These are phyloP conservation scores for Dermatemys mawii DNA, from an alignment of 2,113 vertebrate species.

Conservation along the genomic window DNA sequence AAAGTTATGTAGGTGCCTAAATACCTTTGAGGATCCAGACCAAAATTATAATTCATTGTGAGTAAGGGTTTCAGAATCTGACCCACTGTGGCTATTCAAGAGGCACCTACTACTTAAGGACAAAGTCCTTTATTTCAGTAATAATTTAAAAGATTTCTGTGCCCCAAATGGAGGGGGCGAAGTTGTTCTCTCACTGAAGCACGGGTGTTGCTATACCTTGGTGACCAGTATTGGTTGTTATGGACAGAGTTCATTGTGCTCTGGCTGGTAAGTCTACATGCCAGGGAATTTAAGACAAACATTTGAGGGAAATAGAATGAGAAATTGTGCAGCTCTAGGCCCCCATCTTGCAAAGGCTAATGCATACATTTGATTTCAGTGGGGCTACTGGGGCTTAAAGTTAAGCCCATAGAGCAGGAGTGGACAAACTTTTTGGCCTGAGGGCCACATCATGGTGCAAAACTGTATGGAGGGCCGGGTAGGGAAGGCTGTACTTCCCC, in stretches of 20 bases:
- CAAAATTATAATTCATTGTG: too few species aligned
- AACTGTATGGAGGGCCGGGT: too few species aligned
- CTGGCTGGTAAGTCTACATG: neutral
- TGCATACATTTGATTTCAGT: neutral
- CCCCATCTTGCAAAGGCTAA: neutral
- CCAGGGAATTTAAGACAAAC: neutral
- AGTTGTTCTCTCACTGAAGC: neutral
- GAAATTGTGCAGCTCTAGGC: rapidly evolving
- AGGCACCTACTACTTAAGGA: neutral
- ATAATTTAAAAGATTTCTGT: neutral
- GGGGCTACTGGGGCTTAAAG: neutral
- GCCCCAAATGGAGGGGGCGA: neutral
- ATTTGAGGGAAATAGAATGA: neutral
- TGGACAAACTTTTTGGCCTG: too few species aligned
- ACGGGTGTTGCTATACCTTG: rapidly evolving
- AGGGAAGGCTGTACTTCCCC: too few species aligned
- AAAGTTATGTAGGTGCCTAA: too few species aligned
- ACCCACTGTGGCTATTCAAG: neutral
- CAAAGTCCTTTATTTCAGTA: neutral
- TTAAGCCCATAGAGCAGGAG: neutral
- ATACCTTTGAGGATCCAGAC: too few species aligned
- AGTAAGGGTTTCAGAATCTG: neutral
- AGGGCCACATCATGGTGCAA: too few species aligned
- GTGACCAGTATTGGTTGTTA: neutral
- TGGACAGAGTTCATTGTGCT: neutral